phyloP scores from a whole-genome alignment of 2,888 invertebrate species.

The Mythimna loreyi region DNA sequence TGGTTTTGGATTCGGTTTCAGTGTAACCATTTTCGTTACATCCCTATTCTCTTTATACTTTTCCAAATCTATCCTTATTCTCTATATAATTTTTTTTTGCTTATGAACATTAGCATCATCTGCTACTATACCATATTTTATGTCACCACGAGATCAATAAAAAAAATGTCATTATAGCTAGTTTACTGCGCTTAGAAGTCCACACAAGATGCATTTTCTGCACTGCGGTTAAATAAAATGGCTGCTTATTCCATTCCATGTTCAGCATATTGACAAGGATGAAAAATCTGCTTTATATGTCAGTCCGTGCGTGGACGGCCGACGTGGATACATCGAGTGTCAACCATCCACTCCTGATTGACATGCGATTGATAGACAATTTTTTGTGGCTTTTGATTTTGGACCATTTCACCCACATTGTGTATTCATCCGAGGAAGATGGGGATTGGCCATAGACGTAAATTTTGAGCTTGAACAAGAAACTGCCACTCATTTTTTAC shows the following conservation, averaged over 20 bases:
- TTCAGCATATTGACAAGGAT: slow-evolving; percentile 3
- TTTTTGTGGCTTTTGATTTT: slow-evolving; percentile 22
- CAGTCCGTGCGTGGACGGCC: slow-evolving; percentile 8
- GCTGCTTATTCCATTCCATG: background rate
- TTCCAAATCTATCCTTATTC: too few species aligned
- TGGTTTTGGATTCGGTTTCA: too few species aligned
- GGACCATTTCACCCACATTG: background rate
- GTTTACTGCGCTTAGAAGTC: background rate
- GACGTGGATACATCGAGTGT: slow-evolving; percentile 26
- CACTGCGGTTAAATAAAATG: background rate
- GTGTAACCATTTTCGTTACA: too few species aligned
- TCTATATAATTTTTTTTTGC: too few species aligned
- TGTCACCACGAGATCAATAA: too few species aligned
- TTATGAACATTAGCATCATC: too few species aligned
- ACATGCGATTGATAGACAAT: slow-evolving; percentile 38
- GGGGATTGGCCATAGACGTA: background rate
- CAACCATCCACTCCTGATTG: slow-evolving; percentile 43
- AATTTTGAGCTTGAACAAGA: background rate
- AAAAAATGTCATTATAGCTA: too few species aligned
- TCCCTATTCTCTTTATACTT: too few species aligned
- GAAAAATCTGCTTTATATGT: slow-evolving; percentile 31
- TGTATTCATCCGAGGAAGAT: background rate
- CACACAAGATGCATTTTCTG: background rate
- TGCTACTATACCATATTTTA: too few species aligned
- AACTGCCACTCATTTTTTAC: background rate